These are phyloP conservation scores for Lacanobia wlatinum DNA, from an alignment of 2,888 invertebrate species.

Conservation along the genomic window DNA sequence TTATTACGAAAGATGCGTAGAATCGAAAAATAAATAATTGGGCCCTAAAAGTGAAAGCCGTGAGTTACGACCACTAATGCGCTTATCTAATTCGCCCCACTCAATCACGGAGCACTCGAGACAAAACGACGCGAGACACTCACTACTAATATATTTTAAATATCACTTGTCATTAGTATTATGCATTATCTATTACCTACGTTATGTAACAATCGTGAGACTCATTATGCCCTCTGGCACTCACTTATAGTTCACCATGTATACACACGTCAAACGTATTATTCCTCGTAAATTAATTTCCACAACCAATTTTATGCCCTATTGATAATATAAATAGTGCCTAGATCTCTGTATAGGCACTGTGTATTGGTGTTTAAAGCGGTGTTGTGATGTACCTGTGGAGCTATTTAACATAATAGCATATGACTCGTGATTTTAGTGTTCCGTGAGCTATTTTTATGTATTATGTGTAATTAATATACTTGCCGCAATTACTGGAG, in stretches of 20 bases:
- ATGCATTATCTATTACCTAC: slow-evolving; percentile 86
- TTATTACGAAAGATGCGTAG: slow-evolving; percentile 65
- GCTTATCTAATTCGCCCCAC: slow-evolving; percentile 87
- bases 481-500: slow-evolving; percentile 49
- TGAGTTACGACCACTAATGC: slow-evolving; percentile 77
- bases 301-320: slow-evolving; percentile 45
- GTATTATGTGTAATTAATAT: slow-evolving; percentile 58
- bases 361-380: slow-evolving; percentile 32
- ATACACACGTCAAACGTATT: slow-evolving; percentile 60
- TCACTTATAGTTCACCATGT: slow-evolving; percentile 72
- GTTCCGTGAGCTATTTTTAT: slow-evolving; percentile 50
- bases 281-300: slow-evolving; percentile 51
- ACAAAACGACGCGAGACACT: slow-evolving; percentile 78
- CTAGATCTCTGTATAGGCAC: slow-evolving; percentile 33
- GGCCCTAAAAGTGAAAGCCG: slow-evolving; percentile 86
- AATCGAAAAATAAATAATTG: slow-evolving; percentile 70
- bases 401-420: slow-evolving; percentile 60
- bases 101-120: slow-evolving; percentile 81
- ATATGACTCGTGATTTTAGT: slow-evolving; percentile 57
- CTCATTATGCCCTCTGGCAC: slow-evolving; percentile 81
- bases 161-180: slow-evolving; percentile 88
- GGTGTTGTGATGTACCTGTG: slow-evolving; percentile 46
- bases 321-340: slow-evolving; percentile 42
- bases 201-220: slow-evolving; percentile 83
- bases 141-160: slow-evolving; percentile 85